Conservation (phyloP, 2,797 vertebrate genomes). For the Pangasius mekongensis region DNA sequence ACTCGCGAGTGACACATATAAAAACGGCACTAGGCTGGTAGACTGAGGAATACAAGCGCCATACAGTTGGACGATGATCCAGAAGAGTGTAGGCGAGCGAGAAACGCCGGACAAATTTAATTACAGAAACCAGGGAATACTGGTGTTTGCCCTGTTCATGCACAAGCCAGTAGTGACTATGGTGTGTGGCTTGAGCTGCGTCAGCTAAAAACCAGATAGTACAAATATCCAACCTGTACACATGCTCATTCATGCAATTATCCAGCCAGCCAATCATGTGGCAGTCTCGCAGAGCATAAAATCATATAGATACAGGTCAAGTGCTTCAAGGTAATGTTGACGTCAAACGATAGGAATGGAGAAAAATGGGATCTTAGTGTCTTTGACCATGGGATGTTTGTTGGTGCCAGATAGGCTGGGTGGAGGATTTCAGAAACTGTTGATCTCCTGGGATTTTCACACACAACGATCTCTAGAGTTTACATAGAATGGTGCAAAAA, state of each 20-base stretch:
- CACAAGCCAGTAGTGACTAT: background rate
- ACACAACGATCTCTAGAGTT: background rate
- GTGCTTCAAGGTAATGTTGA: background rate
- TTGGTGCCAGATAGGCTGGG: background rate
- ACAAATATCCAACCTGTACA: background rate
- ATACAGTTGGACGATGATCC: background rate
- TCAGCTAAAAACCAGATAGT: background rate
- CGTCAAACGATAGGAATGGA: background rate
- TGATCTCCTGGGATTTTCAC: background rate
- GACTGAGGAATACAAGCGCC: background rate
- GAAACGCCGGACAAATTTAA: background rate
- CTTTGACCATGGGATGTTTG: background rate
- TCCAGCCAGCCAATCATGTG: background rate
- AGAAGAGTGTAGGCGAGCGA: background rate
- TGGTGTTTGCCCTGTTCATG: background rate
- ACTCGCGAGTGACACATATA: background rate
- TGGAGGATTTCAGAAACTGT: background rate
- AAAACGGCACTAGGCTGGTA: slow-evolving; percentile 16
- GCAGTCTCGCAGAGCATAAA: background rate
- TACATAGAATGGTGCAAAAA: background rate
- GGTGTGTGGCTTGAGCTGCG: background rate
- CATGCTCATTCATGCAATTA: background rate
- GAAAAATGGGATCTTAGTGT: background rate
- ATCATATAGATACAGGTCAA: background rate
- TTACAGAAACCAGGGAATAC: background rate